These are phyloP conservation scores for Antechinus stuartii DNA, from an alignment of 2,113 vertebrate genomes.

Conservation along the genomic window DNA sequence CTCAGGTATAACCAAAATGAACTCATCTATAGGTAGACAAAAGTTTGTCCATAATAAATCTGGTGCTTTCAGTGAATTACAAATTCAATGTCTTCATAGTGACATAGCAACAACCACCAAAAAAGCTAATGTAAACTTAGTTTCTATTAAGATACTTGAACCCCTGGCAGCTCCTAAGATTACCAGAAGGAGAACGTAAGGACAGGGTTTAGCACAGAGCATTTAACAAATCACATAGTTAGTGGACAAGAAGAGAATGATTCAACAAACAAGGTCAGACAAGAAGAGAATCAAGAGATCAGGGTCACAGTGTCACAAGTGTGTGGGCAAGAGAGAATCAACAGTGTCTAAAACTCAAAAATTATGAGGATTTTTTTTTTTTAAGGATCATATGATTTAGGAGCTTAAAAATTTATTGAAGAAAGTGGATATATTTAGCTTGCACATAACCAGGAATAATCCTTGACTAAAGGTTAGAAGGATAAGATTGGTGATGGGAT, in stretches of 20 bases:
- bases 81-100: background rate
- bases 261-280: background rate
- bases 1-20: background rate
- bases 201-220: background rate
- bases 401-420: background rate
- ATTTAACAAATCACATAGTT: background rate
- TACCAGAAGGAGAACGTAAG: background rate
- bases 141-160: background rate
- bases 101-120: background rate
- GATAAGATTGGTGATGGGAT: background rate
- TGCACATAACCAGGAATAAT: background rate
- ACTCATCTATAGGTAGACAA: background rate
- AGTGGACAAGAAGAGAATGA: background rate
- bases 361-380: background rate
- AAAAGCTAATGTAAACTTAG: background rate
- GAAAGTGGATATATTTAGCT: background rate
- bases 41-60: background rate
- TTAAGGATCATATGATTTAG: background rate
- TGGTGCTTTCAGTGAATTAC: background rate
- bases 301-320: background rate
- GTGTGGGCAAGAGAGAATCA: no score
- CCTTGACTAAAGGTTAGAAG: background rate
- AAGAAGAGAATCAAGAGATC: no score
- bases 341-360: background rate
- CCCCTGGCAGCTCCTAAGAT: background rate